Evolutionary conservation across 1,140 invertebrate species (phyloP), one percentile per base, ranked within the genome.

Genomic region (Sycophaga agraensis): DNA sequence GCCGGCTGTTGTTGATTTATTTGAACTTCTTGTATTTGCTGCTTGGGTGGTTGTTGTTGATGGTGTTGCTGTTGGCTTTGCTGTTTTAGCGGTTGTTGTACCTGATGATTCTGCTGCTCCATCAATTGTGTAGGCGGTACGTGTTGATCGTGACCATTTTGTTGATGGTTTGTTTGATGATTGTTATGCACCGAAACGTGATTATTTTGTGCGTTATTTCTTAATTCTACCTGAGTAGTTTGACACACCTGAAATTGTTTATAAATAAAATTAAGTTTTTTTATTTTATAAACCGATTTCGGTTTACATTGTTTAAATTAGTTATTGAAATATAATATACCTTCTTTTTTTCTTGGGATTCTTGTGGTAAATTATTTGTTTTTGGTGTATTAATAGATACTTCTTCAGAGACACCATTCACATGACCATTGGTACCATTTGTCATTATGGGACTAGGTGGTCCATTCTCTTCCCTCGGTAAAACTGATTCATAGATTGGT

Each of bases 401-500:
- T 34, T 59, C 24, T n/a, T 60, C 43, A 5, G 42, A 42, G 2
- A 77, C 73, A 0, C 76, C 74, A 35, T 78, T 81, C 17, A 8
- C 71, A 1, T 50, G 9, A 16, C 14, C 67, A 5, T 65, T 67
- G 0, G 59, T 43, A 37, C 77, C 76, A 17, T 80, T 78, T 37
- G 79, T 67, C 2, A 73, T 22, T 14, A 76, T 68, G 6, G 79
- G 68, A 68, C 69, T 72, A 19, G 46, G 66, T 2, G 70, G 68
- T 31, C 70, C 71, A 63, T 72, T 78, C 26, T 85, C 84, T 28
- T 88, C 86, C 16, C 89, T 79, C 2, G 89, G 90, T 57, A 90
- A 82, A 14, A 94, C 89, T 0, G 89, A 86, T 72, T 94, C 92
- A 72, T 94, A 94, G 67, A 94, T 94, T 0, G 91, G 91, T 72